phyloP scores from a whole-genome alignment of 1,140 invertebrate species.

The Leguminivora glycinivorella region DNA sequence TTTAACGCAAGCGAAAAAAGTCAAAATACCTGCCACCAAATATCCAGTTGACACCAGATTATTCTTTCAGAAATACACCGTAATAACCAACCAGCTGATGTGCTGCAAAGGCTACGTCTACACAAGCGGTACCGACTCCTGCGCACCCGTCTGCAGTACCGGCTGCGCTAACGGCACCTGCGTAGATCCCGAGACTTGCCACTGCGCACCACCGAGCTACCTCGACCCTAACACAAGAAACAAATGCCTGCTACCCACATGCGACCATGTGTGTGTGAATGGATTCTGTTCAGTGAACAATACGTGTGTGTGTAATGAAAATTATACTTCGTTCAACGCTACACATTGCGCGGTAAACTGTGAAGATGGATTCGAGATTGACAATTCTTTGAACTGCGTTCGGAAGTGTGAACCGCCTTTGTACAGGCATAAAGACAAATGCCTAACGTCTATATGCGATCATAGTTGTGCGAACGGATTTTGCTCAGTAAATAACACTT shows the following conservation, averaged over 20 bases:
- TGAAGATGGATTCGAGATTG: slow-evolving; percentile 40
- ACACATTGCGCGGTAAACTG: slow-evolving; percentile 57
- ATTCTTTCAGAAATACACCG: slow-evolving; percentile 45
- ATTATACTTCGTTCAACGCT: slow-evolving; percentile 51
- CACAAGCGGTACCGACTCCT: slow-evolving; percentile 56
- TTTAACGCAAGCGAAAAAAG: no score
- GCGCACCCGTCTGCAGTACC: slow-evolving; percentile 75
- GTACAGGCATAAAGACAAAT: slow-evolving; percentile 22
- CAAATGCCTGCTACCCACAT: slow-evolving; percentile 69
- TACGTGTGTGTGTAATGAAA: slow-evolving; percentile 70
- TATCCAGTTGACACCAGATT: slow-evolving; percentile 27
- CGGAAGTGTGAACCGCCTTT: slow-evolving; percentile 63
- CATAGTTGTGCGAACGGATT: slow-evolving; percentile 63
- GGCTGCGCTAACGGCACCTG: slow-evolving; percentile 80
- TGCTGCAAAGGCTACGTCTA: slow-evolving; percentile 62
- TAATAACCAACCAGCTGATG: slow-evolving; percentile 43
- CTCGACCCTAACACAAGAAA: slow-evolving; percentile 47
- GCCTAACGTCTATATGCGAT: slow-evolving; percentile 49
- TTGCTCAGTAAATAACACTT: slow-evolving; percentile 59
- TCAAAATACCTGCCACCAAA: no score
- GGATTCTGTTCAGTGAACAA: slow-evolving; percentile 74
- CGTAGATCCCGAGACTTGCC: slow-evolving; percentile 77
- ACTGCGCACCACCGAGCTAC: slow-evolving; percentile 58
- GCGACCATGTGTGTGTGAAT: slow-evolving; percentile 73
- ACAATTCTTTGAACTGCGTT: slow-evolving; percentile 53